Evolutionary conservation across 2,113 vertebrate genomes (phyloP).

Genomic region (Lagopus muta): DNA sequence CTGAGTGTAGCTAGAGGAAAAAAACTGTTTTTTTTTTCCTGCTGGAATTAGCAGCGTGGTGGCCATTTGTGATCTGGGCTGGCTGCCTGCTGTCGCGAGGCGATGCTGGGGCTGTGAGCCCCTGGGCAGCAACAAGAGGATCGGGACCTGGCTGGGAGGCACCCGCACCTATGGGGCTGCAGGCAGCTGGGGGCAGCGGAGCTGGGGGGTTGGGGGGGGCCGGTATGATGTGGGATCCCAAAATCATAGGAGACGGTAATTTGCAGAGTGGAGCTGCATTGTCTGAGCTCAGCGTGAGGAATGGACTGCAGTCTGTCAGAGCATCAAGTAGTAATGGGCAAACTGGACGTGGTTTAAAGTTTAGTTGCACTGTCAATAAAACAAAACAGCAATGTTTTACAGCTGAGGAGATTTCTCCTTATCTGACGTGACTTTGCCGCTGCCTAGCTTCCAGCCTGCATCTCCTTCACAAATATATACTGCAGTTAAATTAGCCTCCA

Average conservation of each 20-base stretch:
- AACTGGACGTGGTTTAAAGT: background rate
- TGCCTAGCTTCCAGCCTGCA: background rate
- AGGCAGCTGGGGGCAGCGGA: background rate
- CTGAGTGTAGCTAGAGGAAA: background rate
- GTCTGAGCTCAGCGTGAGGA: background rate
- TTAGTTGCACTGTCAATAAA: background rate
- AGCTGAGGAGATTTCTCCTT: background rate
- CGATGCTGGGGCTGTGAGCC: background rate
- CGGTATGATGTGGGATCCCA: background rate
- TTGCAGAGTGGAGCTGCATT: background rate
- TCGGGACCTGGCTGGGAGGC: background rate
- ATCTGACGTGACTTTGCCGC: background rate
- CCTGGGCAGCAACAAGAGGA: background rate
- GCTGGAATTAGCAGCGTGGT: accelerated
- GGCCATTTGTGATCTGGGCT: background rate
- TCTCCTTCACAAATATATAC: accelerated
- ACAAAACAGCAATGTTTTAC: accelerated
- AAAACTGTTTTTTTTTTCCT: background rate
- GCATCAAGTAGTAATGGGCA: background rate
- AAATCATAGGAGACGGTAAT: background rate
- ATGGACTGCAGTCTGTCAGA: background rate
- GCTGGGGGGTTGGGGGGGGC: background rate
- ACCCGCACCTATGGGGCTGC: background rate
- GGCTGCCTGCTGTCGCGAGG: background rate
- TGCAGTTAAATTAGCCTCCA: background rate